Evolutionary conservation across 92 coral and sea anemone species (phyloP).

Genomic region (Epizoanthus ramosus): DNA sequence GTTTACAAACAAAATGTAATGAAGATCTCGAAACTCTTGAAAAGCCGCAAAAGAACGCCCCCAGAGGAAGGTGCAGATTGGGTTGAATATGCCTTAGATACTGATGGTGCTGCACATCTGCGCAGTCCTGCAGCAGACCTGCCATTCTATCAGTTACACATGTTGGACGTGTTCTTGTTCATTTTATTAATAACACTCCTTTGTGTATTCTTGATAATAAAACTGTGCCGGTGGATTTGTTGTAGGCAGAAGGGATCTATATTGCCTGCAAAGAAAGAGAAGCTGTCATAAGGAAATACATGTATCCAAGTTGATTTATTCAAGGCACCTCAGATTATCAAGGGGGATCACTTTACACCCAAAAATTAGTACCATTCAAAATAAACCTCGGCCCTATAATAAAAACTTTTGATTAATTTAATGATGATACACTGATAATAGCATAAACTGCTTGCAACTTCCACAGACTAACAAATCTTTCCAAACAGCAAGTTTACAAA

Average conservation of each 20-base stretch:
- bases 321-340: no score
- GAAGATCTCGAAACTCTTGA: conserved; percentile 44
- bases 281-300: neutral
- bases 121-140: conserved; percentile 44
- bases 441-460: no score
- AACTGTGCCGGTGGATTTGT: conserved; percentile 4
- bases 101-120: conserved; percentile 45
- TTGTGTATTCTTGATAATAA: neutral
- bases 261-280: neutral
- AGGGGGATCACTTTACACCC: no score
- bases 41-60: conserved; percentile 43
- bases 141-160: conserved; percentile 49
- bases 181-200: neutral
- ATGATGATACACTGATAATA: no score
- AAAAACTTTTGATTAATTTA: no score
- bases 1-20: conserved; percentile 35
- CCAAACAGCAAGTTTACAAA: no score
- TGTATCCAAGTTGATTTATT: no score
- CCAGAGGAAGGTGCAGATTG: conserved; percentile 58
- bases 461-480: no score
- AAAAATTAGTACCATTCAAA: no score
- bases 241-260: neutral
- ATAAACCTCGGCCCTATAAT: no score
- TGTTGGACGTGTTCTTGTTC: conserved; percentile 44
- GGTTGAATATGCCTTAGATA: conserved; percentile 52